Evolutionary conservation across 2,113 vertebrate species (phyloP).

Genomic region (Phrynosoma blainvillii): DNA sequence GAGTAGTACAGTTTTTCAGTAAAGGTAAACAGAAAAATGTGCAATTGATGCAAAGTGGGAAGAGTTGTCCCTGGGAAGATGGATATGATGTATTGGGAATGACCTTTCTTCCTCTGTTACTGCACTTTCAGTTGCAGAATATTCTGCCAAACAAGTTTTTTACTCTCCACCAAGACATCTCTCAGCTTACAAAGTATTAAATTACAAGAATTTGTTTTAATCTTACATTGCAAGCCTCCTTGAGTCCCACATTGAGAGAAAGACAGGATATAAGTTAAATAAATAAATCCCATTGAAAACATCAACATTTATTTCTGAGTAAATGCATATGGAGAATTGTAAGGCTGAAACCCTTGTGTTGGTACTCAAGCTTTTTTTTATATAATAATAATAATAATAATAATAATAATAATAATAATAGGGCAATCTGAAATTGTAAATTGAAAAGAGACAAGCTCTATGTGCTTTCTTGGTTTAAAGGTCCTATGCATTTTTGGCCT

Average conservation of each 20-base stretch:
- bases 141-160: not conserved
- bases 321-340: not conserved
- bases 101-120: not conserved
- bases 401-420: no score
- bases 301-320: not conserved
- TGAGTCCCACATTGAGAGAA: no score
- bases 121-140: not conserved
- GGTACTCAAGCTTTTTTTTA: not conserved
- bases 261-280: no score
- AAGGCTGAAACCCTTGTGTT: not conserved
- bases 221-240: no score
- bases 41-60: not conserved
- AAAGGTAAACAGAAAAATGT: not conserved
- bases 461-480: no score
- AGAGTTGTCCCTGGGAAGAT: not conserved
- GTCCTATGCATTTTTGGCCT: no score
- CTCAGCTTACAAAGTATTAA: no score
- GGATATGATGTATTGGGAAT: not conserved
- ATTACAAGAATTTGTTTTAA: no score
- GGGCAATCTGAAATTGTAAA: not conserved
- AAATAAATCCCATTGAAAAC: not conserved
- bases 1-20: not conserved
- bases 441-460: no score
- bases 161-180: no score
- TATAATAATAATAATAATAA: no score